A percentile compares a stretch with the other conserved stretches of the same genome.
phyloP scores from a whole-genome alignment of 2,888 invertebrate species.

The Ochropleura plecta region DNA sequence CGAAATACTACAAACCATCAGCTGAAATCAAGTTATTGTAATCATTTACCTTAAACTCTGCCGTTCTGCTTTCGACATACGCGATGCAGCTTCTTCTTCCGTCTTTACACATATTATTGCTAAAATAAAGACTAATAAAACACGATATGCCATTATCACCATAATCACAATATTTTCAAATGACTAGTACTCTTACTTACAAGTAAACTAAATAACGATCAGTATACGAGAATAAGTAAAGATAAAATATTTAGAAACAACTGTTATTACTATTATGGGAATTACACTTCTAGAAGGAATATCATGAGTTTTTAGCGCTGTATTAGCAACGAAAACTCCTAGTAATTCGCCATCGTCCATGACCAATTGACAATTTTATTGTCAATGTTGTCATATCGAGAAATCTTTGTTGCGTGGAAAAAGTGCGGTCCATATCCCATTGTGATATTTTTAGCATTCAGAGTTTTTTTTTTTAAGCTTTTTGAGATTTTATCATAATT shows the following conservation, averaged over 20 bases:
- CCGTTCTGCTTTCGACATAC: conserved; percentile 92
- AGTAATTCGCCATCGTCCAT: conserved; percentile 40
- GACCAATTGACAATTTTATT: conserved; percentile 39
- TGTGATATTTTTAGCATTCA: conserved; percentile 15
- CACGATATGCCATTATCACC: conserved; percentile 84
- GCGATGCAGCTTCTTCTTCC: conserved; percentile 80
- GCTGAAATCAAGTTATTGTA: not conserved
- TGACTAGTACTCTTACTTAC: conserved; percentile 72
- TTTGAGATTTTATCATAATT: not conserved
- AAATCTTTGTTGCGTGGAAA: conserved; percentile 29
- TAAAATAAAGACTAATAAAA: conserved; percentile 84
- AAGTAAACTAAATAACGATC: conserved; percentile 45
- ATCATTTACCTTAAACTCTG: conserved; percentile 91
- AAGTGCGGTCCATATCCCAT: conserved; percentile 5
- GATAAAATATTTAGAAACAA: conserved; percentile 33
- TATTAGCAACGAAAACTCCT: conserved; percentile 31
- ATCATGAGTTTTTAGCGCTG: conserved; percentile 34
- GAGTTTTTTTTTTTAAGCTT: not conserved
- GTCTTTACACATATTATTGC: conserved; percentile 84
- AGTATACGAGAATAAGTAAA: conserved; percentile 38
- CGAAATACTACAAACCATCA: conserved; percentile 7
- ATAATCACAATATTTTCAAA: conserved; percentile 78
- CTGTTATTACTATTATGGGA: conserved; percentile 23
- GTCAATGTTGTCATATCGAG: conserved; percentile 52
- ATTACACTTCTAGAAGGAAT: conserved; percentile 48